Evolutionary conservation across 2,797 vertebrate genomes (phyloP), one percentile per base, ranked within the genome.

Genomic region (Artibeus jamaicensis): DNA sequence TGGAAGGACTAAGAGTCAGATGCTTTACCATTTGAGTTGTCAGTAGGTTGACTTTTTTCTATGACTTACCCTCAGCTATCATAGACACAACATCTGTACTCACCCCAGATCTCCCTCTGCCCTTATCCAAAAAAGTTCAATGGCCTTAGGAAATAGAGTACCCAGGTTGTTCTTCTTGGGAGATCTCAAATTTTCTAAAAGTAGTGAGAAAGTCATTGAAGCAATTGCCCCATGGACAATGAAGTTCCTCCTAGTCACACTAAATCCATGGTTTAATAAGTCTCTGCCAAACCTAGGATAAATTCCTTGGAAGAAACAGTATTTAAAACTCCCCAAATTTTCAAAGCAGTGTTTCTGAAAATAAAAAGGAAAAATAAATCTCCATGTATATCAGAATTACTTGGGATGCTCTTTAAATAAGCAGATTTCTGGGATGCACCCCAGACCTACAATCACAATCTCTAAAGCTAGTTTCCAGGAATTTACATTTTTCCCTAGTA

Each of bases 271-370:
- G 26, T 88, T 93, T 71, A 68, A 53, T 70, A 90, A 82, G 29
- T 29, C 4, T 93, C 32, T 55, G 59, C 29, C 50, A 86, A 37
- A 39, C 9, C 16, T 39, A 48, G 2, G 19, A 37, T 86, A 86
- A 57, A 83, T 91, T 78, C 32, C 46, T 91, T 9, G 8, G 32
- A 24, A 95, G 21, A 48, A 84, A 85, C 16, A n/a, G 9, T 62
- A 84, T 46, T 79, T 95, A 94, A 77, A 79, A 77, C 12, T 76
- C n/a, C 78, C 21, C 42, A 90, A 70, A 76, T 89, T 70, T 79
- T 22, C 70, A 92, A 32, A 90, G 62, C 3, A 87, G 21, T 74
- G 86, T 68, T 57, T 88, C 44, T 86, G 68, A 87, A 91, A 46
- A 34, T 34, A 55, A 93, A 15, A 26, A 57, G 39, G 48, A 37